These are phyloP conservation scores for Seriola aureovittata DNA, from an alignment of 2,113 vertebrate species.

Conservation along the genomic window DNA sequence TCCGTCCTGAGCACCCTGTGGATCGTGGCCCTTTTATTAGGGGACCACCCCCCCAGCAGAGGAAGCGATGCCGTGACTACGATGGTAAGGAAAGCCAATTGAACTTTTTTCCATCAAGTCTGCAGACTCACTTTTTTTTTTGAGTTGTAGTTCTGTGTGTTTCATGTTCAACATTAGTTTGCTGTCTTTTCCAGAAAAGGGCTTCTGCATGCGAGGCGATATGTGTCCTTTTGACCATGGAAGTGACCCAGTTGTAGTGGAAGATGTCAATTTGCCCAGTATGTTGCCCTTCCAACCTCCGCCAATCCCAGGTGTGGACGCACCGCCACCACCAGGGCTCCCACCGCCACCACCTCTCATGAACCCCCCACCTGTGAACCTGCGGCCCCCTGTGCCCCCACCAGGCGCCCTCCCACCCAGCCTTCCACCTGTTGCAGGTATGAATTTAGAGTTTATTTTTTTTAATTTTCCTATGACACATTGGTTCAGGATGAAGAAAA, in stretches of 20 bases:
- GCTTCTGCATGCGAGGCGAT: conserved; percentile 98
- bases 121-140: too few relatives aligned
- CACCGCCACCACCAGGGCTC: conserved; percentile 91
- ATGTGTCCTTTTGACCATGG: conserved; percentile 99
- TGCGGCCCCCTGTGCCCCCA: conserved; percentile 93
- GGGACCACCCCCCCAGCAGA: conserved; percentile 89
- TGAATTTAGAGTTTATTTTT: neutral
- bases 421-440: conserved; percentile 95
- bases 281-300: conserved; percentile 96
- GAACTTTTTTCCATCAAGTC: too few relatives aligned
- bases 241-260: conserved; percentile 97
- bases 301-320: conserved; percentile 91
- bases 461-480: neutral
- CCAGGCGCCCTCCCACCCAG: conserved; percentile 93
- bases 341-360: conserved; percentile 93
- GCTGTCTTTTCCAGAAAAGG: conserved; percentile 89
- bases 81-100: conserved; percentile 85
- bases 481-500: too few relatives aligned
- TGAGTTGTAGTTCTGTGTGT: neutral
- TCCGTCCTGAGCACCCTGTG: conserved; percentile 90
- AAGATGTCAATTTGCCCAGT: conserved; percentile 96
- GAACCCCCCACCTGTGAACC: conserved; percentile 93
- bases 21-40: conserved; percentile 91
- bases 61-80: conserved; percentile 97
- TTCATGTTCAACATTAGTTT: neutral